Base-by-base conservation (phyloP, 2,797 vertebrate genomes). In the Sebastes oblongus region DNA sequence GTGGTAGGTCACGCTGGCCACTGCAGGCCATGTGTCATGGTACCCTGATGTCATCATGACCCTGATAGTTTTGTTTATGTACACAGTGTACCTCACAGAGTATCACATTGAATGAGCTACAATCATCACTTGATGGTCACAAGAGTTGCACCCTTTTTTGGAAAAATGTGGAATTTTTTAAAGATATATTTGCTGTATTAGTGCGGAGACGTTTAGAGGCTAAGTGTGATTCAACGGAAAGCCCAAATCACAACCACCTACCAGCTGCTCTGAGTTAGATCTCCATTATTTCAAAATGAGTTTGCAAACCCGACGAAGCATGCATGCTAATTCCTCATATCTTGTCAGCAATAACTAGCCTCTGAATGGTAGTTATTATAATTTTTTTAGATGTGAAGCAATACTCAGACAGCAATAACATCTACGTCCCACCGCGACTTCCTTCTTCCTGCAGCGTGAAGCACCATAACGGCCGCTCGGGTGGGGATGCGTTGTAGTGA, bases 391-490 rank as follows among this genome's bases (percentile, higher is more conserved):
- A 92, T 83, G 83, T 67, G 84, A 91, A 96, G 96, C 96, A 96
- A 96, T 96, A 96, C 89, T 93, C 92, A 91, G 92, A 93, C 90
- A 96, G 96, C 95, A 96, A 96, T 96, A 96, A 95, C 92, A 94
- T 91, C 90, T 80, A 58, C 70, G 32, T 88, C 79, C 75, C 86
- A 81, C 80, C 81, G 46, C 58, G 65, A 89, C 86, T 88, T 88
- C 89, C 84, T 87, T 93, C 85, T 86, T 92, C 86, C 78, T 67
- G 80, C 80, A 68, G 82, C 83, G 66, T 36, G 39, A 84, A 78
- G 75, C 7, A 32, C 72, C 69, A 10, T 29, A 36, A 34, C 8
- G 69, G 78, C 70, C 11, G 24, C 79, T 72, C 25, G 25, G 79
- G 60, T 72, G 27, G 56, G 66, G 59, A 69, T 58, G 67, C 67